Base-by-base conservation (phyloP, 2,888 invertebrate species). In the Xestia rhomboidea region DNA sequence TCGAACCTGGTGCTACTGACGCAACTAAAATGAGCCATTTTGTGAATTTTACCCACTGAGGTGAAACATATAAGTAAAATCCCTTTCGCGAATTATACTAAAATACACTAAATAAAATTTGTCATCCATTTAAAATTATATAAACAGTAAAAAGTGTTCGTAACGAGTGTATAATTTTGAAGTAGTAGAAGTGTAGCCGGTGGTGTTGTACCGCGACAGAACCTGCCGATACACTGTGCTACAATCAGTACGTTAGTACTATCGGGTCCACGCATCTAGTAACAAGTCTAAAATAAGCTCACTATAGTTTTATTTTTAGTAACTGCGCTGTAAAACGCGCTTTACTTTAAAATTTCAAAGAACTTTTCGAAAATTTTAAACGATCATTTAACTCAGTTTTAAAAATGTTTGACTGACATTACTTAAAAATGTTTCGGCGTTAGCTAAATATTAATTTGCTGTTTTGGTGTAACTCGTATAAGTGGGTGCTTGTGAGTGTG, bases 11-110 rank as follows among this genome's bases (percentile, higher is more conserved):
- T 51, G 24, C 24, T 60, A 84, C 74, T 79, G 82, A 77, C 83
- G 79, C 81, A 82, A 77, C 77, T 77, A 80, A 82, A 86, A 78
- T 71, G 68, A 80, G 81, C 85, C 89, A 88, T 85, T 87, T 87
- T 82, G 89, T 88, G 83, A 83, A 87, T 51, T 84, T 87, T 85
- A 83, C 77, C 41, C 81, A 71, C 62, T 73, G 67, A 54, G 64
- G 75, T 73, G 70, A 71, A 83, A 82, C 81, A 77, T 76, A 79
- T 81, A 70, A 41, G 24, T 75, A 67, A 69, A 77, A 77, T 62
- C 13, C 27, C 46, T 30, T 49, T 27, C 41, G 68, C 15, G 54
- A 75, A 75, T 34, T 30, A 15, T 54, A 67, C 49, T 15, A 57
- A 46, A 63, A 63, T 11, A 49, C 18, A 24, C 1, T 13, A 18